A percentile compares a stretch with the other conserved stretches of the same genome.
Conservation (phyloP, 1,140 invertebrate species). For the Dysdera silvatica region DNA sequence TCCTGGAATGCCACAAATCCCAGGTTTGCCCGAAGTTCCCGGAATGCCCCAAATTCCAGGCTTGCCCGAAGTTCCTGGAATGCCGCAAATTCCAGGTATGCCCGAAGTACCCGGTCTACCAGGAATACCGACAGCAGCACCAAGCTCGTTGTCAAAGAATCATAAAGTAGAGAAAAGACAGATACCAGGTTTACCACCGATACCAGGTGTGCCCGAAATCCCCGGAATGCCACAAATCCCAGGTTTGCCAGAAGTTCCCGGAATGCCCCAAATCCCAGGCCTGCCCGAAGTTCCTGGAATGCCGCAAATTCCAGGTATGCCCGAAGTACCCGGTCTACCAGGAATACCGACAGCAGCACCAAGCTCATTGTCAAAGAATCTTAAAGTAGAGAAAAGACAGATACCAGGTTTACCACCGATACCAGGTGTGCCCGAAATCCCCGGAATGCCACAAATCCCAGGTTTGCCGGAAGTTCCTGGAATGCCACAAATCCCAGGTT, state of each 20-base stretch:
- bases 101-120: constrained; percentile 10
- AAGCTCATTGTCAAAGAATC: no score
- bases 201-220: background rate
- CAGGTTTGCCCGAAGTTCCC: constrained; percentile 2
- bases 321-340: no score
- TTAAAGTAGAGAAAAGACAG: no score
- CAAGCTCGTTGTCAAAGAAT: no score
- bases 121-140: no score
- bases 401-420: background rate
- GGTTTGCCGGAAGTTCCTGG: background rate
- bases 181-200: background rate
- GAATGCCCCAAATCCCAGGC: constrained; percentile 7
- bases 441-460: constrained; percentile 8
- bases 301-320: background rate
- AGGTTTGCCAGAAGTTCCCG: background rate
- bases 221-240: constrained; percentile 1
- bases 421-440: constrained; percentile 10
- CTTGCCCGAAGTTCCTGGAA: constrained; percentile 6
- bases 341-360: no score
- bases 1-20: constrained; percentile 2
- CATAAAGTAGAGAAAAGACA: background rate
- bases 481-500: background rate
- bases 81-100: constrained; percentile 6
- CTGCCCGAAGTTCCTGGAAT: constrained; percentile 13
- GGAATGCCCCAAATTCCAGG: constrained; percentile 12